phyloP scores from a whole-genome alignment of 2,797 vertebrate species.

The Pseudochaenichthys georgianus region DNA sequence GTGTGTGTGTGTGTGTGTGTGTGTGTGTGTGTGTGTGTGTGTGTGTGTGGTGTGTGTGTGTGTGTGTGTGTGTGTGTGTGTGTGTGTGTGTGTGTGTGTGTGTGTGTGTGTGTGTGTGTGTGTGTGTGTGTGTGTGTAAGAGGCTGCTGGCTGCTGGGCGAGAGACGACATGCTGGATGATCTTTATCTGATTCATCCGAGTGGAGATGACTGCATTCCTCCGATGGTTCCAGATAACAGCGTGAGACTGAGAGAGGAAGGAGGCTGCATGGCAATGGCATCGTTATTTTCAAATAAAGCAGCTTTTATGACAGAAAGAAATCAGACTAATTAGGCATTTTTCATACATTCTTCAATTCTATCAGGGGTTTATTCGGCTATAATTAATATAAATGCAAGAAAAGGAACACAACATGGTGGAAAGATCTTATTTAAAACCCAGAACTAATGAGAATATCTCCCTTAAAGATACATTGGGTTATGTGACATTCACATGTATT shows the following conservation, averaged over 20 bases:
- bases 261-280: neutral
- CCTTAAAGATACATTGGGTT: too few species aligned
- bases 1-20: too few species aligned
- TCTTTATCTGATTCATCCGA: constrained; percentile 61
- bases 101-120: too few species aligned
- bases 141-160: constrained; percentile 17
- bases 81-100: too few species aligned
- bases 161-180: constrained; percentile 48
- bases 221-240: constrained; percentile 47
- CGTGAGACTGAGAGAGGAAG: constrained; percentile 13
- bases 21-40: constrained; percentile 24
- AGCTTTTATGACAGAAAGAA: neutral
- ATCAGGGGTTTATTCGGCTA: neutral
- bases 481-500: too few species aligned
- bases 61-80: too few species aligned
- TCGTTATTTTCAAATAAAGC: neutral
- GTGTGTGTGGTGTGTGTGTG: too few species aligned
- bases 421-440: too few species aligned
- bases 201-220: constrained; percentile 70
- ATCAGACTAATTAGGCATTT: neutral
- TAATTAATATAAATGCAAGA: neutral
- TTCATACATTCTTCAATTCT: neutral
- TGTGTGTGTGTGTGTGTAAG: neutral
- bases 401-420: neutral
- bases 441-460: too few species aligned